A percentile compares a stretch with the other conserved stretches of the same genome.
phyloP scores from a whole-genome alignment of 64 coral and sea anemone genomes.

The Montipora sp. region DNA sequence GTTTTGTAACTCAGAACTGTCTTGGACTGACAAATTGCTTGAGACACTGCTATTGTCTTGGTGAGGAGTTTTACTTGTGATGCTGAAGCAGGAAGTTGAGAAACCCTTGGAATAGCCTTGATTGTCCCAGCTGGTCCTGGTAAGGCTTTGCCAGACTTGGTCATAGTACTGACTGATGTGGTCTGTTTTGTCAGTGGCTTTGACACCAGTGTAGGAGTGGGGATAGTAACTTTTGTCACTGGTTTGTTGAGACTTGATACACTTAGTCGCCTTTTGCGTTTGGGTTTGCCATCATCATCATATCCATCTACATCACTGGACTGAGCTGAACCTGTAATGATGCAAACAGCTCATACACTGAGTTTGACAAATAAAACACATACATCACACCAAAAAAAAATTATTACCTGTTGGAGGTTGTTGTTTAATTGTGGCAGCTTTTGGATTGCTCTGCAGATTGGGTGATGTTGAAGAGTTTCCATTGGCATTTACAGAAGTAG shows the following conservation, averaged over 20 bases:
- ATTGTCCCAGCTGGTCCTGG: constrained; percentile 36
- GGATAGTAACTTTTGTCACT: constrained; percentile 69
- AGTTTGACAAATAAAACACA: background rate
- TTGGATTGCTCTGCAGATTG: constrained; percentile 25
- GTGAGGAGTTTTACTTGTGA: constrained; percentile 93
- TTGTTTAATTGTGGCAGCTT: constrained; percentile 23
- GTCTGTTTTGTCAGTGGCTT: constrained; percentile 77
- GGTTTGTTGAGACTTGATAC: constrained; percentile 70
- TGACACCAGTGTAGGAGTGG: constrained; percentile 61
- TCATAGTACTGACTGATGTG: constrained; percentile 87
- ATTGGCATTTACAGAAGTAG: constrained; percentile 39
- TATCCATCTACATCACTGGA: constrained; percentile 68
- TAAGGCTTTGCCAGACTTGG: constrained; percentile 82
- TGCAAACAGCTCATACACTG: background rate
- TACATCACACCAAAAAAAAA: background rate
- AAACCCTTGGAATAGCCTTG: constrained; percentile 59
- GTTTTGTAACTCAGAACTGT: constrained; percentile 91
- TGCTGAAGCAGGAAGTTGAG: constrained; percentile 72
- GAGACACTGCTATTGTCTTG: constrained; percentile 84
- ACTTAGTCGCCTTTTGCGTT: constrained; percentile 77
- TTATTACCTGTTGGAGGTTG: constrained; percentile 52
- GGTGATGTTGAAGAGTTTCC: constrained; percentile 56
- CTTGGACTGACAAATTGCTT: constrained; percentile 78
- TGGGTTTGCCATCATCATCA: constrained; percentile 79
- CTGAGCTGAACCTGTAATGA: background rate